Evolutionary conservation across 2,888 invertebrate genomes (phyloP).

Genomic region (Willowsia nigromaculata): DNA sequence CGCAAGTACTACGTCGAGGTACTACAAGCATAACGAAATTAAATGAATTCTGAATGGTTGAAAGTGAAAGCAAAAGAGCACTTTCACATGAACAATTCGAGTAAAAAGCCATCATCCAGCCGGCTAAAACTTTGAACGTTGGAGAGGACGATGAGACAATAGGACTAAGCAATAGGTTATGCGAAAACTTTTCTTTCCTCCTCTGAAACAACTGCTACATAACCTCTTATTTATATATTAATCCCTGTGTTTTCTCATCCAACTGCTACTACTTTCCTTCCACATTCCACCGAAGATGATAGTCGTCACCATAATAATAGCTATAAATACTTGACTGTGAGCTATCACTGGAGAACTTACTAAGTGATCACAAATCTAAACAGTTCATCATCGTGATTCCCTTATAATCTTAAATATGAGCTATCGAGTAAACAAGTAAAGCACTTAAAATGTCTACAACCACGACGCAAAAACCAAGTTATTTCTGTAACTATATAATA

Average conservation of each 20-base stretch:
- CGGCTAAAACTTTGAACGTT: constrained; percentile 38
- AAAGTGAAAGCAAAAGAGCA: constrained; percentile 52
- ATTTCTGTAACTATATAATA: not conserved
- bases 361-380: not conserved
- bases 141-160: constrained; percentile 33
- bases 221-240: constrained; percentile 29
- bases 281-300: not conserved
- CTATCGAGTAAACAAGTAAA: constrained; percentile 38
- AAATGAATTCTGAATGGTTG: constrained; percentile 44
- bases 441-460: constrained; percentile 9
- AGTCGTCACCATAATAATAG: not conserved
- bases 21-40: constrained; percentile 33
- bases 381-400: not conserved
- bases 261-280: not conserved
- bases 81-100: constrained; percentile 55
- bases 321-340: not conserved
- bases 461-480: not conserved
- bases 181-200: constrained; percentile 13
- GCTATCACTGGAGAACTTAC: not conserved
- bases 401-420: constrained; percentile 10
- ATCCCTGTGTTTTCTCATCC: constrained; percentile 19
- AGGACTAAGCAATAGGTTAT: not conserved
- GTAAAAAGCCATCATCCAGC: constrained; percentile 44
- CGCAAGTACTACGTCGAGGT: not conserved
- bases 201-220: not conserved